These are phyloP conservation scores for Uloborus plumipes DNA, from an alignment of 2,888 invertebrate genomes.

Conservation along the genomic window DNA sequence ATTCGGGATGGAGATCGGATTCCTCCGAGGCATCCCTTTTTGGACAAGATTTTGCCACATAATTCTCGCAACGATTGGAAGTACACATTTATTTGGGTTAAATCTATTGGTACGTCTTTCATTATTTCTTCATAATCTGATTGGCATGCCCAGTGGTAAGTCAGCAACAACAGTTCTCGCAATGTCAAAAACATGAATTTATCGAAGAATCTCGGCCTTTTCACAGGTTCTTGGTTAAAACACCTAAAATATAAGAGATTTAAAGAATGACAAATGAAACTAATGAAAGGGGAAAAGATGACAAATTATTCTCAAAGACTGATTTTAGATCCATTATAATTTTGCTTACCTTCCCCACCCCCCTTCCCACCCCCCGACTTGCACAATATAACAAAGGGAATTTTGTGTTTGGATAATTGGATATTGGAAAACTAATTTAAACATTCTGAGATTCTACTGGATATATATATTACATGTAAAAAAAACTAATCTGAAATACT, in stretches of 20 bases:
- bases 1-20: slow-evolving; percentile 34
- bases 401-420: too few relatives aligned
- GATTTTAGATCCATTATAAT: too few relatives aligned
- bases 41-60: slow-evolving; percentile 31
- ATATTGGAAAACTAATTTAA: too few relatives aligned
- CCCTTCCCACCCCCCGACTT: too few relatives aligned
- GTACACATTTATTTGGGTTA: slow-evolving; percentile 36
- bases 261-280: not conserved
- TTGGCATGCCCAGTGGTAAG: slow-evolving; percentile 58
- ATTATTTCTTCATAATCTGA: slow-evolving; percentile 25
- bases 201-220: slow-evolving; percentile 32
- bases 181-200: slow-evolving; percentile 26
- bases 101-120: slow-evolving; percentile 24
- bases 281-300: not conserved
- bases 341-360: too few relatives aligned
- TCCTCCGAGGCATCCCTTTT: slow-evolving; percentile 54
- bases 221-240: not conserved
- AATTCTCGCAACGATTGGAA: slow-evolving; percentile 49
- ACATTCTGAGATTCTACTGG: too few relatives aligned
- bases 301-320: too few relatives aligned
- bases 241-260: slow-evolving; percentile 22
- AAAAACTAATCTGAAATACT: too few relatives aligned
- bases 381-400: too few relatives aligned
- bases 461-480: too few relatives aligned
- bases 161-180: slow-evolving; percentile 34